These are phyloP conservation scores for Eupithecia insigniata DNA, from an alignment of 2,888 invertebrate genomes.

Conservation along the genomic window DNA sequence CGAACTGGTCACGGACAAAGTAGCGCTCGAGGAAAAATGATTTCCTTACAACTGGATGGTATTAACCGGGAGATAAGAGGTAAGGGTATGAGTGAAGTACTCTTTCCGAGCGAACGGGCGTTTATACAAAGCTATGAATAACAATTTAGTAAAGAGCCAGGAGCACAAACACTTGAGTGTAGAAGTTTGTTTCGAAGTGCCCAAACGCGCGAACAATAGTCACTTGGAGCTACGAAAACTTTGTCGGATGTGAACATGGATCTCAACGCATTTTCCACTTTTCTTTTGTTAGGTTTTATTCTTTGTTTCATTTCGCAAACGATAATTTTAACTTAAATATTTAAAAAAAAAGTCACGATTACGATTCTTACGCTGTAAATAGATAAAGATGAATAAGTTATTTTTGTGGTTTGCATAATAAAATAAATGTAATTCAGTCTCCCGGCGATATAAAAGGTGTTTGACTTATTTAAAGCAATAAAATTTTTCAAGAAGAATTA, in stretches of 20 bases:
- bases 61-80: constrained; percentile 64
- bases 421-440: background rate
- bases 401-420: background rate
- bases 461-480: background rate
- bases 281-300: constrained; percentile 9
- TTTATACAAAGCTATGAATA: constrained; percentile 83
- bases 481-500: background rate
- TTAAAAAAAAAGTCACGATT: too few species aligned
- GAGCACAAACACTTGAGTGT: constrained; percentile 79
- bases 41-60: constrained; percentile 70
- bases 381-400: background rate
- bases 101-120: constrained; percentile 72
- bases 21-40: constrained; percentile 62
- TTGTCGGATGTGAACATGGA: constrained; percentile 22
- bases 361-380: background rate
- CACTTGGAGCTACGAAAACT: constrained; percentile 66
- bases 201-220: constrained; percentile 80
- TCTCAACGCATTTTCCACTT: constrained; percentile 14
- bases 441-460: background rate
- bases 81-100: constrained; percentile 72
- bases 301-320: background rate
- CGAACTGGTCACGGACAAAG: constrained; percentile 62
- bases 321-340: background rate
- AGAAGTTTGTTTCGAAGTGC: constrained; percentile 81
- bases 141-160: constrained; percentile 81